Evolutionary conservation across 2,888 invertebrate species (phyloP).

Genomic region (Rotaria macrura): DNA sequence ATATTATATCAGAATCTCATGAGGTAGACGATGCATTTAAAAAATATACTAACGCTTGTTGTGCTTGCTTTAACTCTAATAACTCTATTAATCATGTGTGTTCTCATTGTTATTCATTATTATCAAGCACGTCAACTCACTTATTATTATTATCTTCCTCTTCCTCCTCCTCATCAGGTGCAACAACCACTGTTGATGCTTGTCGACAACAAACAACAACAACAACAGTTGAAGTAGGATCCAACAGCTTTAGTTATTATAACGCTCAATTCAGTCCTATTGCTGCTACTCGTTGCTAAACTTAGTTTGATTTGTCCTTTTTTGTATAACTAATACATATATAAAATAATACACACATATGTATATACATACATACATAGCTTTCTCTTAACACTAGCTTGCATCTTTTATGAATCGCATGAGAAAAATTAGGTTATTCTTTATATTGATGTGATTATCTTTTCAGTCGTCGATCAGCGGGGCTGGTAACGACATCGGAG

Average conservation of each 20-base stretch:
- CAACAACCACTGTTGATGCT: not conserved
- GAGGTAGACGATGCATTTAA: not conserved
- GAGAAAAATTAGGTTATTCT: not conserved
- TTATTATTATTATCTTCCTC: conserved; percentile 7
- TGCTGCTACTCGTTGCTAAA: conserved; percentile 15
- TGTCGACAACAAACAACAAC: conserved; percentile 1
- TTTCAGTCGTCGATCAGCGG: conserved; percentile 11
- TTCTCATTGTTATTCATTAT: not conserved
- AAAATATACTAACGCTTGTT: not conserved
- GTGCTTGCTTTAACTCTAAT: not conserved
- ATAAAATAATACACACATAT: no score
- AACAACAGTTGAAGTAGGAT: not conserved
- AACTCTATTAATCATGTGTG: not conserved
- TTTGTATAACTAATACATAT: not conserved
- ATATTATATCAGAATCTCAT: conserved; percentile 17
- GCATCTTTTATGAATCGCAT: not conserved
- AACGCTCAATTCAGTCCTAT: not conserved
- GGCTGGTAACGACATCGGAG: not conserved
- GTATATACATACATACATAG: not conserved
- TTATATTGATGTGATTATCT: not conserved
- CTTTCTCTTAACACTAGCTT: not conserved
- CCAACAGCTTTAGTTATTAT: not conserved
- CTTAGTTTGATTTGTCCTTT: not conserved
- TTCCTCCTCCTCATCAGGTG: not conserved
- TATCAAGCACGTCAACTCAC: not conserved